Base-by-base conservation (phyloP, 2,113 vertebrate species). In the Tachysurus fulvidraco region DNA sequence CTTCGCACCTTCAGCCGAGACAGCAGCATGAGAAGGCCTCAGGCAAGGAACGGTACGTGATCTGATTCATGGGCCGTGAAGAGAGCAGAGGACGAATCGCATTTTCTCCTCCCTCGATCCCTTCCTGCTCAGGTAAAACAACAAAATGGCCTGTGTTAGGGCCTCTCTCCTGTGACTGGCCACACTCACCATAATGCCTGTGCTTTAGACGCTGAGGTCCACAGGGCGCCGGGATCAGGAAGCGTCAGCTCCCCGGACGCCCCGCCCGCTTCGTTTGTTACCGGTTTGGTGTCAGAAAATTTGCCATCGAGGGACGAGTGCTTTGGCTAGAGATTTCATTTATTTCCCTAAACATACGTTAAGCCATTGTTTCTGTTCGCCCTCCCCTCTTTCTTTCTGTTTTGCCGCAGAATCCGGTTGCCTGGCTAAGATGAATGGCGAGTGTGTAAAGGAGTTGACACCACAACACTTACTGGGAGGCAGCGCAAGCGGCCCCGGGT, bases 11-110 rank as follows among this genome's bases (percentile, higher is more conserved):
- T 88, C 87, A 86, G 82, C 85, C 82, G 21, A 64, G 88, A 60
- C 85, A 90, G 85, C 86, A 88, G 86, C 76, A 88, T 84, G 54
- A 73, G 92, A 86, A 92, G 94, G 93, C 94, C 94, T 90, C 90
- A 88, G 94, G 95, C 94, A 89, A 95, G 91, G 93, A 92, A 94
- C 92, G 90, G 85, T 78, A 86, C 85, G 76, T 86, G 71, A 62
- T 89, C 81, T 87, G 88, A 87, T 91, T 88, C 78, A 81, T 82
- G 82, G 90, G 90, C 84, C 67, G 44, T 83, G 84, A 84, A 69
- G 83, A 88, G 86, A 88, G 65, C 87, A 86, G 80, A 84, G 88
- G 85, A 88, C 82, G 88, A 81, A 83, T n/a, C 83, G 16, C 64
- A 86, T 83, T 88, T 85, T 88, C 87, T 85, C 55, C 50, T 76